Conservation (phyloP, 2,888 invertebrate genomes). For the Creontiades dilutus region DNA sequence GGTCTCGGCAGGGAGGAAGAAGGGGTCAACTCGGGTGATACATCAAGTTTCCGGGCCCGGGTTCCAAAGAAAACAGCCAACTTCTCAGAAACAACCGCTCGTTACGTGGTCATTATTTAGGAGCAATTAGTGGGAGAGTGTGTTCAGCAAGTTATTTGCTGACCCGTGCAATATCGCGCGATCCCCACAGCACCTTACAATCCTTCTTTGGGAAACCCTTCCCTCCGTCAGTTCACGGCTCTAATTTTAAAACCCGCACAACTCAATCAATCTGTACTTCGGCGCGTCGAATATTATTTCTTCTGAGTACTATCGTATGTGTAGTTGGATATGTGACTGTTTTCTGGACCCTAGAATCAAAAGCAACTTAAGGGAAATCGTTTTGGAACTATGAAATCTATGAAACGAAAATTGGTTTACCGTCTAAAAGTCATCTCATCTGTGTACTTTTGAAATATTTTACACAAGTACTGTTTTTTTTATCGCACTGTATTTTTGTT, state of each 20-base stretch:
- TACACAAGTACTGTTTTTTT: too few species aligned
- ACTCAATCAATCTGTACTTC: too few species aligned
- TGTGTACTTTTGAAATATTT: too few species aligned
- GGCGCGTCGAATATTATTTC: too few species aligned
- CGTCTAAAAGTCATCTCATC: too few species aligned
- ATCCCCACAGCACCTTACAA: background rate
- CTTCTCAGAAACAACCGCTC: slow-evolving; percentile 66
- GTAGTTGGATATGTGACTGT: too few species aligned
- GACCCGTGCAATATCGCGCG: slow-evolving; percentile 56
- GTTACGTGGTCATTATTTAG: slow-evolving; percentile 64
- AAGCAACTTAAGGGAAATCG: too few species aligned
- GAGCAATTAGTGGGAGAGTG: slow-evolving; percentile 49
- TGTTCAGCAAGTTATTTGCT: slow-evolving; percentile 63
- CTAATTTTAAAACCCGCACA: background rate
- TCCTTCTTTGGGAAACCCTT: background rate
- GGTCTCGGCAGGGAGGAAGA: background rate
- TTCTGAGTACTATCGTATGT: too few species aligned
- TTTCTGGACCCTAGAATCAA: too few species aligned
- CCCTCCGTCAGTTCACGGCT: background rate
- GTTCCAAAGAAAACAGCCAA: slow-evolving; percentile 8
- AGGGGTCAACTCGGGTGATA: slow-evolving; percentile 46
- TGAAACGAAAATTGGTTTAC: too few species aligned
- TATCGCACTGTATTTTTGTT: too few species aligned
- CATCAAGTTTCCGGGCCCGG: slow-evolving; percentile 23
- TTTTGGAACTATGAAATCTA: too few species aligned